phyloP scores from a whole-genome alignment of 2,113 vertebrate genomes.

The Lycaon pictus region DNA sequence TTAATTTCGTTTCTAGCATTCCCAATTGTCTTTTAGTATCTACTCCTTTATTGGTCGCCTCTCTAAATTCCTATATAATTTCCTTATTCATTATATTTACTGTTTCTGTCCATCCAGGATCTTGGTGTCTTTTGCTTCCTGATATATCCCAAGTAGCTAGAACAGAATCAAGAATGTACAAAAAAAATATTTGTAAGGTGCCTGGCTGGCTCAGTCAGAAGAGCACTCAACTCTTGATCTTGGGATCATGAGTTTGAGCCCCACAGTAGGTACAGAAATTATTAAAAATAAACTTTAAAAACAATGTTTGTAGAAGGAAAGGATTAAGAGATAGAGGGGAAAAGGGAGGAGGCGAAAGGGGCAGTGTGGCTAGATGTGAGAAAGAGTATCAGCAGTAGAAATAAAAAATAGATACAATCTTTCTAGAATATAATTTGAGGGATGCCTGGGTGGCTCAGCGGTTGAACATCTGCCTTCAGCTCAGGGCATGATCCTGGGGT shows the following conservation, averaged over 20 bases:
- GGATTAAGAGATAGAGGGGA: not conserved
- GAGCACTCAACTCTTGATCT: not conserved
- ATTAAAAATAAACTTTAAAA: not conserved
- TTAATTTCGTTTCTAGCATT: conserved; percentile 20
- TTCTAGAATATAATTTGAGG: conserved; percentile 22
- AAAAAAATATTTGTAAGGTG: not conserved
- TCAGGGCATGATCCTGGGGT: too few species aligned
- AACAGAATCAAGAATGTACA: conserved; percentile 26
- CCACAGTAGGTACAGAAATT: not conserved
- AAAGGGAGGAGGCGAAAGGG: not conserved
- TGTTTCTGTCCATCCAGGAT: not conserved
- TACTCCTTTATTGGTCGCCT: not conserved
- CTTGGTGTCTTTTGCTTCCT: conserved; percentile 31
- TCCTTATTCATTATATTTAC: conserved; percentile 40
- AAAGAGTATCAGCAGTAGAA: not conserved
- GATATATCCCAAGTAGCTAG: not conserved
- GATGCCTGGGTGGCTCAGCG: too few species aligned
- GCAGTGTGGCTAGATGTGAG: not conserved
- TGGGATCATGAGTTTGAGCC: not conserved
- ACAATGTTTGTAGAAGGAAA: conserved; percentile 10
- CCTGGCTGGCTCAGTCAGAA: not conserved
- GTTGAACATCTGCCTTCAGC: too few species aligned
- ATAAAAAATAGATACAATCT: not conserved
- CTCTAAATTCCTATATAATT: not conserved
- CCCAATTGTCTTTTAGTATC: not conserved